phyloP scores from a whole-genome alignment of 2,888 invertebrate species.

The Choristoneura rosaceana region DNA sequence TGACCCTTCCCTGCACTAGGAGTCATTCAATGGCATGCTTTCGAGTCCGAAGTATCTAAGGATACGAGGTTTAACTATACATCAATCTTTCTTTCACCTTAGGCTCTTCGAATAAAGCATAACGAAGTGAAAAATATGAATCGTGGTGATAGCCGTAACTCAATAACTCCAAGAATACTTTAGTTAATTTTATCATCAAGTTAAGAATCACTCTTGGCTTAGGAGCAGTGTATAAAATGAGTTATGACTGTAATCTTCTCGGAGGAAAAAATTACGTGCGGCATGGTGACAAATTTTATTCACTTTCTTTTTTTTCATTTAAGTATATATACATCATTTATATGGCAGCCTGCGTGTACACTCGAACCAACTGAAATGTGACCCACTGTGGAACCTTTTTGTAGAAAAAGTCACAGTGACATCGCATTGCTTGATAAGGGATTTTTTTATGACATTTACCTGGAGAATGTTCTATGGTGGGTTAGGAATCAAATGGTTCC shows the following conservation, averaged over 20 bases:
- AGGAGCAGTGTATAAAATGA: constrained; percentile 26
- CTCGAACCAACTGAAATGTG: too few relatives aligned
- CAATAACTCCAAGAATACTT: constrained; percentile 2
- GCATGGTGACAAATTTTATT: constrained; percentile 46
- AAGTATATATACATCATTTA: constrained; percentile 40
- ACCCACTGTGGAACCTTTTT: too few relatives aligned
- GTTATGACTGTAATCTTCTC: constrained; percentile 22
- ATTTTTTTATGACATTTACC: too few relatives aligned
- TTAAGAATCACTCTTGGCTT: constrained; percentile 31
- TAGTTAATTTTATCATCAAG: constrained; percentile 29
- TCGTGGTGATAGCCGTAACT: constrained; percentile 1
- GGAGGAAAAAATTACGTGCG: constrained; percentile 16
- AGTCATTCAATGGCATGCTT: too few relatives aligned
- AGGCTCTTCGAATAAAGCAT: not conserved
- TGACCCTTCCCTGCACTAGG: too few relatives aligned
- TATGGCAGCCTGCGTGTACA: constrained; percentile 12
- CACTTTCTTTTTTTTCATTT: constrained; percentile 38
- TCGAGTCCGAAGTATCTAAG: too few relatives aligned
- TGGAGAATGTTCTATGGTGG: too few relatives aligned
- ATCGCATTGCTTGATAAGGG: too few relatives aligned
- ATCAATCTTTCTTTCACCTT: too few relatives aligned
- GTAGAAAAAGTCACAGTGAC: too few relatives aligned
- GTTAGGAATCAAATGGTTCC: too few relatives aligned
- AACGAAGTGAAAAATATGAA: not conserved
- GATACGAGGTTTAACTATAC: too few relatives aligned